These are phyloP conservation scores for Typhlichthys eigenmanni DNA, from an alignment of 2,797 vertebrate genomes.

Conservation along the genomic window DNA sequence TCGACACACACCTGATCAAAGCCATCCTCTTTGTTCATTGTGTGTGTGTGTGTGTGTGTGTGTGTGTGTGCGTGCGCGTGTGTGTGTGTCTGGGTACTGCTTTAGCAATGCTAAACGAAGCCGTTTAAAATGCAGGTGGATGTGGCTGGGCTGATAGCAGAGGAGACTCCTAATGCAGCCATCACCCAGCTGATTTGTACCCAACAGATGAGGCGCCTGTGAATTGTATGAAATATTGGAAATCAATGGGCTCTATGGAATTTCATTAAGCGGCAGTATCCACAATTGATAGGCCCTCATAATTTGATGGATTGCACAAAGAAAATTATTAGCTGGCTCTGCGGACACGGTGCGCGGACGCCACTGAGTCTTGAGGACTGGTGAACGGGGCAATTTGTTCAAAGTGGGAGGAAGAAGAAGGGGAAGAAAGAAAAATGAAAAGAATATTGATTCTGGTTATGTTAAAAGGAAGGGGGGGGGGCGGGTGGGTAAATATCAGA, in stretches of 20 bases:
- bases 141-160: constrained; percentile 89
- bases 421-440: constrained; percentile 55
- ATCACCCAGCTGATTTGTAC: constrained; percentile 96
- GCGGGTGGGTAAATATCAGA: constrained; percentile 72
- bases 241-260: constrained; percentile 99
- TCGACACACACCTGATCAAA: constrained; percentile 88
- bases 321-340: constrained; percentile 97
- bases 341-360: constrained; percentile 83
- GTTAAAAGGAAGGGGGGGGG: constrained; percentile 77
- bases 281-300: constrained; percentile 98
- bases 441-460: constrained; percentile 92
- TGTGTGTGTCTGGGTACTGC: constrained; percentile 42
- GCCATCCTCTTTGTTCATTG: constrained; percentile 59
- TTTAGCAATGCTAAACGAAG: constrained; percentile 86
- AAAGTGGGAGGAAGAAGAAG: constrained; percentile 76
- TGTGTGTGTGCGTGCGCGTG: constrained; percentile 7
- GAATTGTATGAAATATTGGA: constrained; percentile 99
- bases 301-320: constrained; percentile 99
- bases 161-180: constrained; percentile 96
- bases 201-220: constrained; percentile 91
- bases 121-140: constrained; percentile 94
- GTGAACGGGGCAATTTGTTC: constrained; percentile 94
- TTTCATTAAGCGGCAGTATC: constrained; percentile 99
- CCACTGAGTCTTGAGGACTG: constrained; percentile 82
- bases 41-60: constrained; percentile 1